Evolutionary conservation across 1,140 invertebrate genomes (phyloP).

Genomic region (Cryptotermes secundus): DNA sequence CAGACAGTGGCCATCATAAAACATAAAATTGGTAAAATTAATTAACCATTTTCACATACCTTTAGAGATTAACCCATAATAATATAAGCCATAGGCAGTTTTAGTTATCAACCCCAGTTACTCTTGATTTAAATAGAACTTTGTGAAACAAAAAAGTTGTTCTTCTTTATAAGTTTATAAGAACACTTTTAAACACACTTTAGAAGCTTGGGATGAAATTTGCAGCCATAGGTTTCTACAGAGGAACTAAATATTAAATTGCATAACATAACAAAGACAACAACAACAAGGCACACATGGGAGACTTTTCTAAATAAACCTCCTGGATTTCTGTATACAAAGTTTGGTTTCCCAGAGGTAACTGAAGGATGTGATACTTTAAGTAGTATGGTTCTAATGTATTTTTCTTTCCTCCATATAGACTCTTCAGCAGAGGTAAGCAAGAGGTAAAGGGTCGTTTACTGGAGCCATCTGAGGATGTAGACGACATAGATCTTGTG

Average conservation of each 20-base stretch:
- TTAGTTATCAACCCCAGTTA: too few relatives aligned
- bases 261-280: neutral
- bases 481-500: neutral
- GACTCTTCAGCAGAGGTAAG: neutral
- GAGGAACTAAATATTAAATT: neutral
- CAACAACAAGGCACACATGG: neutral
- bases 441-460: slow-evolving; percentile 12
- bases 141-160: too few relatives aligned
- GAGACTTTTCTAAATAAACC: too few relatives aligned
- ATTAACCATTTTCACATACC: too few relatives aligned
- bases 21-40: too few relatives aligned
- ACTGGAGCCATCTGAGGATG: neutral
- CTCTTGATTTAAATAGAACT: too few relatives aligned
- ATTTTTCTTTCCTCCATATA: neutral
- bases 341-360: too few relatives aligned
- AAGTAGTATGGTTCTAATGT: neutral
- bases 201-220: neutral
- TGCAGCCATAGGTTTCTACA: neutral
- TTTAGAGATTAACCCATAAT: too few relatives aligned
- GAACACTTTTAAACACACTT: neutral
- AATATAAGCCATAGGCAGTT: too few relatives aligned
- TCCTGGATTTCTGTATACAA: too few relatives aligned
- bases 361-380: neutral
- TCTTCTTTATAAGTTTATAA: too few relatives aligned
- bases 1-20: too few relatives aligned